Base-by-base conservation (phyloP, 2,888 invertebrate genomes). In the Cecidostiba fungosa region DNA sequence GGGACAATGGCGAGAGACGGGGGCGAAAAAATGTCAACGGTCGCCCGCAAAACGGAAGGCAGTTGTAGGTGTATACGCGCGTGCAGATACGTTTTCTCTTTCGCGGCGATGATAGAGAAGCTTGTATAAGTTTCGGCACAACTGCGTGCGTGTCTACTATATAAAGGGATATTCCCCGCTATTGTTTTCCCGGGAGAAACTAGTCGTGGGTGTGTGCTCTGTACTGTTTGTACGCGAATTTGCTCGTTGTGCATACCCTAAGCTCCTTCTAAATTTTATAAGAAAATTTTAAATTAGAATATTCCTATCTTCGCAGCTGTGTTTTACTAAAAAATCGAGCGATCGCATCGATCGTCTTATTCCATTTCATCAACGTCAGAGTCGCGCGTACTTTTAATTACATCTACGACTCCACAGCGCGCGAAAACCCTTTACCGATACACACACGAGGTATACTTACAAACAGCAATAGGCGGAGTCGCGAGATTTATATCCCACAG, bases 401-500 rank as follows among this genome's bases (percentile, higher is more conserved):
- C n/a, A 82, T 82, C 32, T 76, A 74, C 47, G 23, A 62, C n/a
- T 62, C 36, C 23, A n/a, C 23, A 36, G 72, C 39, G 23, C 19
- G 14, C 29, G 59, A 73, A 80, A 73, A 72, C 59, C 80, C 47
- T 80, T 80, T 39, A 29, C 26, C 32, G 66, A 50, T 62, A 8
- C 5, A 39, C 39, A 50, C 36, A 62, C 62, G 62, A 19, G 39
- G 78, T 66, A 29, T 59, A 72, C n/a, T 1, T n/a, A 66, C 47
- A 47, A 36, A 62, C 32, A 74, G n/a, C 50, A 19, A 16, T 3
- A 32, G 84, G 73, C 73, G 73, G 77, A 73, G 73, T 23, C 66
- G 43, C 54, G 29, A 76, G 84, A 84, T 79, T 80, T 80, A 84
- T 80, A 76, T 76, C 76, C 79, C 54, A n/a, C n/a, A 36, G 29